Evolutionary conservation across 2,888 invertebrate genomes (phyloP), one percentile per base, ranked within the genome.

Genomic region (Dryadula phaetusa): DNA sequence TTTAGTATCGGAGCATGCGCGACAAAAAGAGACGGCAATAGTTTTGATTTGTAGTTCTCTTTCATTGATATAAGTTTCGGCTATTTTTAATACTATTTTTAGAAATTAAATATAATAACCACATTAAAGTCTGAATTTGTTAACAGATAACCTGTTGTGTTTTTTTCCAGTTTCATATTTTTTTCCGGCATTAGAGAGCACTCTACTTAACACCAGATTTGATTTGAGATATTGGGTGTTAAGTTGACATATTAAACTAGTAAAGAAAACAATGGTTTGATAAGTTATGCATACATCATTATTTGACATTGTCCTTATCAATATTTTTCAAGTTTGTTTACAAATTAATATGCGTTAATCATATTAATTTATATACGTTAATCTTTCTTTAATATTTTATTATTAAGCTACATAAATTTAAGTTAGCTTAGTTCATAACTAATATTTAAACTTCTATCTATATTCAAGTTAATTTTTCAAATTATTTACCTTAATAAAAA

Each of bases 1-100:
- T 73, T 70, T 73, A 34, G 64, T 58, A 70, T 77, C 71, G 66
- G 87, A 84, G 89, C 90, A 89, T 90, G 90, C 90, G 90, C 88
- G 83, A 14, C 58, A 47, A 73, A 68, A 71, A 69, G 80, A 74
- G 72, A 70, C 72, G 73, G 73, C 71, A 34, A 46, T 37, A 58
- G 16, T 58, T 34, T 37, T 16, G 37, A 46, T 22, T 47, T 34
- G 4, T 6, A 49, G 8, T 28, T 20, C 12, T 20, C 3, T 52
- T 25, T 52, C 20, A 22, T 66, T 61, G 12, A 6, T 25, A 34
- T 4, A 0, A 6, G 1, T 16, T 60, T 52, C 10, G 5, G 7
- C 0, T 5, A 10, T 47, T 47, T 22, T 40, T 12, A 16, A 1
- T 44, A 5, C 6, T 42, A 5, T 42, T 4, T 28, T 28, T 28